These are phyloP conservation scores for Ctenomys sociabilis DNA, from an alignment of 2,113 vertebrate genomes.

Conservation along the genomic window DNA sequence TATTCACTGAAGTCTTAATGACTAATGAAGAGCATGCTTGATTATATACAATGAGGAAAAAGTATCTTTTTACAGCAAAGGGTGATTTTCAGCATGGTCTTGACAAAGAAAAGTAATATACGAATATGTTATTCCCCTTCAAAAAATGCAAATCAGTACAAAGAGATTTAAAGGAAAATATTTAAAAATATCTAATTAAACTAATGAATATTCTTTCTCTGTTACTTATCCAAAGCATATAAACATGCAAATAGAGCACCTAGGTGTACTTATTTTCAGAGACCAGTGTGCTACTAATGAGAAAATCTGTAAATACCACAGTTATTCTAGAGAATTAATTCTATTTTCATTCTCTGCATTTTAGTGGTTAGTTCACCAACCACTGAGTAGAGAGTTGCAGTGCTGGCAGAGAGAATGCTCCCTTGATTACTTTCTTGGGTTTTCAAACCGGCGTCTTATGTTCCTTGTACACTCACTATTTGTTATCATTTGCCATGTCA, in stretches of 20 bases:
- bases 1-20: constrained; percentile 62
- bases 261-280: constrained; percentile 68
- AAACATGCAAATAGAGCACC: constrained; percentile 65
- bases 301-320: constrained; percentile 14
- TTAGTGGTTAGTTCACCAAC: background rate
- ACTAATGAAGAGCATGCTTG: constrained; percentile 56
- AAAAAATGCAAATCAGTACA: constrained; percentile 46
- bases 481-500: background rate
- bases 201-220: constrained; percentile 70
- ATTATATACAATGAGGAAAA: constrained; percentile 64
- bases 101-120: constrained; percentile 22
- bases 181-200: constrained; percentile 73
- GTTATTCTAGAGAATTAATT: background rate
- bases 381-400: background rate
- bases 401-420: background rate
- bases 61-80: constrained; percentile 52
- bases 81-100: background rate
- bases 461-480: background rate
- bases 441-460: background rate
- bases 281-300: constrained; percentile 61
- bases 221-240: constrained; percentile 74
- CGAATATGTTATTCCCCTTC: constrained; percentile 8
- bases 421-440: background rate
- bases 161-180: constrained; percentile 65
- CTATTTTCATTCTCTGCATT: background rate